Conservation (phyloP, 1,140 invertebrate genomes). For the Drosophila melanica region DNA sequence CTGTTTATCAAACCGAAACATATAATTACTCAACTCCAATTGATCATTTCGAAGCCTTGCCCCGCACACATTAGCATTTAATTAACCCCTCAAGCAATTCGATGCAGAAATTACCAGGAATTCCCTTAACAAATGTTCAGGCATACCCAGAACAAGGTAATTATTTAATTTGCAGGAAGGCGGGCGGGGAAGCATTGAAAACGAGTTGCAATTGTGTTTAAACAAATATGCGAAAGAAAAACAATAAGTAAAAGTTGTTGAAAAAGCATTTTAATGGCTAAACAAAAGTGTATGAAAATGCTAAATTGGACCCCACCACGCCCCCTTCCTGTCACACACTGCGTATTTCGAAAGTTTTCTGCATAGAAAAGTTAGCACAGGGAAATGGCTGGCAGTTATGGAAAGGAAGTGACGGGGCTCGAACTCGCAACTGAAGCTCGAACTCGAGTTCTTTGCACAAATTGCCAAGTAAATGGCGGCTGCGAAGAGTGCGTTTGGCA, state of each 20-base stretch:
- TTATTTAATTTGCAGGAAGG: slow-evolving; percentile 26
- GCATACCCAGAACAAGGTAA: slow-evolving; percentile 19
- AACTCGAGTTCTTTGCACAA: slow-evolving; percentile 21
- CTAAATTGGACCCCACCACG: no score
- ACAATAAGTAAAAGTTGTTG: slow-evolving; percentile 30
- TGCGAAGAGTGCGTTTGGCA: slow-evolving; percentile 65
- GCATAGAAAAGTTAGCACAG: slow-evolving; percentile 56
- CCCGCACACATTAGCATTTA: slow-evolving; percentile 11
- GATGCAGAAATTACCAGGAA: neutral
- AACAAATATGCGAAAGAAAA: neutral
- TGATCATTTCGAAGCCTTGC: no score
- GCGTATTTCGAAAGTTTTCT: slow-evolving; percentile 55
- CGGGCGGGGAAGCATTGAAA: no score
- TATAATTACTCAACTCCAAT: neutral
- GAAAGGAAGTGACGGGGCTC: slow-evolving; percentile 65
- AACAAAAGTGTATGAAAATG: slow-evolving; percentile 43
- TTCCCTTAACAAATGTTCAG: slow-evolving; percentile 11
- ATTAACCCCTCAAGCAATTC: slow-evolving; percentile 2
- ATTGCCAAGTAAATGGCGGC: slow-evolving; percentile 57
- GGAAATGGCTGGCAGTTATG: slow-evolving; percentile 57
- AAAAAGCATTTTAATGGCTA: slow-evolving; percentile 58
- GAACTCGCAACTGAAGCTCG: neutral
- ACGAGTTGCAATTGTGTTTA: no score
- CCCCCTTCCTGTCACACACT: no score
- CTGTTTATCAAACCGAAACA: no score